These are phyloP conservation scores for Drosophila pruinosa DNA, from an alignment of 1,140 invertebrate species.

Conservation along the genomic window DNA sequence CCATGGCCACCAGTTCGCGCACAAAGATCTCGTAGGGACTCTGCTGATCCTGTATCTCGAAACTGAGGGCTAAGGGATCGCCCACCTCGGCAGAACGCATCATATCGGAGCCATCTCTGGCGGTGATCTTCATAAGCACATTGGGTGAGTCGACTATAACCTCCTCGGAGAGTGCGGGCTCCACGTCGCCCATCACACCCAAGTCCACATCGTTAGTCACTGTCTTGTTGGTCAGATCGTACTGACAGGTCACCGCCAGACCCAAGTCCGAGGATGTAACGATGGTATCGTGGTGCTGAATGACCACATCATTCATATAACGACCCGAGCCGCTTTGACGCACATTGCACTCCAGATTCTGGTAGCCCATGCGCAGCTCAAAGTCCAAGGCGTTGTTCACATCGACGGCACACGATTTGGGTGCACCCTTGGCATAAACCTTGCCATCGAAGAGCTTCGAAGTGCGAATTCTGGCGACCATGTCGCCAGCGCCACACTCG, in stretches of 20 bases:
- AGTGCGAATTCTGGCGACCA: conserved; percentile 95
- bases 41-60: conserved; percentile 95
- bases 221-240: conserved; percentile 96
- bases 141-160: conserved; percentile 96
- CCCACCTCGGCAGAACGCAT: conserved; percentile 92
- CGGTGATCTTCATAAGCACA: conserved; percentile 96
- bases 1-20: conserved; percentile 95
- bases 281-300: conserved; percentile 97
- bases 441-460: conserved; percentile 97
- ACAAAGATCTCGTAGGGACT: conserved; percentile 98
- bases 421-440: conserved; percentile 96
- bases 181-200: conserved; percentile 93
- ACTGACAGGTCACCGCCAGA: conserved; percentile 95
- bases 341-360: conserved; percentile 95
- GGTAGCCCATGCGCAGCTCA: conserved; percentile 94
- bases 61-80: conserved; percentile 94
- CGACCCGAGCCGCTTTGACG: conserved; percentile 92
- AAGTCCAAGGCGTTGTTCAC: conserved; percentile 93
- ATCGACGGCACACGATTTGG: conserved; percentile 95
- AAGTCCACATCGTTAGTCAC: conserved; percentile 96
- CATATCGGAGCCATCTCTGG: conserved; percentile 88
- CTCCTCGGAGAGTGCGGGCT: conserved; percentile 90
- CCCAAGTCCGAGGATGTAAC: conserved; percentile 97
- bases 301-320: conserved; percentile 94
- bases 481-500: conserved; percentile 94